A percentile compares a stretch with the other conserved stretches of the same genome.
Conservation (phyloP, 2,797 vertebrate genomes). For the Poecile montanus region DNA sequence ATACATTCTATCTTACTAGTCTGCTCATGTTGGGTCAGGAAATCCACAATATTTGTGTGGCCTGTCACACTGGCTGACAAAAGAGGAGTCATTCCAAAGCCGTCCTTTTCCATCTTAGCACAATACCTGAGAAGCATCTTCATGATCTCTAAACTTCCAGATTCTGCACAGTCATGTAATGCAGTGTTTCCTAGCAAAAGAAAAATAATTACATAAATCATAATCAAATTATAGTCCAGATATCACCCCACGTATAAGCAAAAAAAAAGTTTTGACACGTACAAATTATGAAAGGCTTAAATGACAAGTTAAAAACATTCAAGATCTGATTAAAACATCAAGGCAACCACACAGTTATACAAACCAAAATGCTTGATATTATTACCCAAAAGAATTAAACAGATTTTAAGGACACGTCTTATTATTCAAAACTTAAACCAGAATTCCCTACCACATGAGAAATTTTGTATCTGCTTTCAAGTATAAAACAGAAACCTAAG, state of each 20-base stretch:
- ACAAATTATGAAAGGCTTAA: background rate
- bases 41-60: constrained; percentile 97
- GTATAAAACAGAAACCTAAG: background rate
- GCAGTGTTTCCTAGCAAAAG: constrained; percentile 88
- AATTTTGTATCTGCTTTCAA: background rate
- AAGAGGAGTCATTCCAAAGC: constrained; percentile 96
- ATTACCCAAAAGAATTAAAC: background rate
- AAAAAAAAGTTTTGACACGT: background rate
- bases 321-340: background rate
- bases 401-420: background rate
- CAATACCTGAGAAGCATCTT: constrained; percentile 92
- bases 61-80: constrained; percentile 97
- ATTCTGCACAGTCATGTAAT: constrained; percentile 94
- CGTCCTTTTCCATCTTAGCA: constrained; percentile 96
- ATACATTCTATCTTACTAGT: constrained; percentile 89
- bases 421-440: background rate
- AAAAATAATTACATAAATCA: background rate
- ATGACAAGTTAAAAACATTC: background rate
- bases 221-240: background rate
- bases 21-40: constrained; percentile 89
- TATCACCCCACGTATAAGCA: background rate
- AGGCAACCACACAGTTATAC: background rate
- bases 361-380: background rate
- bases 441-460: background rate
- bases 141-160: constrained; percentile 96